Conservation (phyloP, 1,140 invertebrate genomes). For the Saccostrea cuccullata region DNA sequence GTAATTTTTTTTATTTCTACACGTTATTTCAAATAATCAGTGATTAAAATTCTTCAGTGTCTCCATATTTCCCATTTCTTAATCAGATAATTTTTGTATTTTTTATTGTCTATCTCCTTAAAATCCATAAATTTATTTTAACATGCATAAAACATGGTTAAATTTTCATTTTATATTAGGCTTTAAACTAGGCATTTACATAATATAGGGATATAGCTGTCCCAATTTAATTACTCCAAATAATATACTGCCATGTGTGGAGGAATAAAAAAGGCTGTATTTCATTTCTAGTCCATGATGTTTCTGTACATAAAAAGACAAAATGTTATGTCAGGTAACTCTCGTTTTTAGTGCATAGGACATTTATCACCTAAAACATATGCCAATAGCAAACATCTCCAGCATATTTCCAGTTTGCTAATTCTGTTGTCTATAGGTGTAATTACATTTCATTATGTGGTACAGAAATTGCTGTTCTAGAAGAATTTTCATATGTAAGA, state of each 20-base stretch:
- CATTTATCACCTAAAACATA: slow-evolving; percentile 6
- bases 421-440: neutral
- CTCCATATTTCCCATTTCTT: no score
- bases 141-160: neutral
- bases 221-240: neutral
- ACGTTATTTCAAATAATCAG: no score
- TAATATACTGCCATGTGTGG: neutral
- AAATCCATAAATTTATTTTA: no score
- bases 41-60: no score
- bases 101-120: no score
- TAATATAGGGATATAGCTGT: neutral
- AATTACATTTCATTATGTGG: slow-evolving; percentile 30
- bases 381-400: neutral
- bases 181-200: neutral
- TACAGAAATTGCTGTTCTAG: neutral
- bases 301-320: neutral
- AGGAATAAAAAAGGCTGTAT: neutral
- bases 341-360: neutral
- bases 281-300: neutral
- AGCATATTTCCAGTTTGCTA: neutral
- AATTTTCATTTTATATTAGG: neutral
- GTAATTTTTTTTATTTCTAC: no score
- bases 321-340: neutral
- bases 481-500: neutral
- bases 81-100: no score